A percentile compares a stretch with the other conserved stretches of the same genome.
Conservation (phyloP, 2,888 invertebrate genomes). For the Synanthedon tipuliformis region DNA sequence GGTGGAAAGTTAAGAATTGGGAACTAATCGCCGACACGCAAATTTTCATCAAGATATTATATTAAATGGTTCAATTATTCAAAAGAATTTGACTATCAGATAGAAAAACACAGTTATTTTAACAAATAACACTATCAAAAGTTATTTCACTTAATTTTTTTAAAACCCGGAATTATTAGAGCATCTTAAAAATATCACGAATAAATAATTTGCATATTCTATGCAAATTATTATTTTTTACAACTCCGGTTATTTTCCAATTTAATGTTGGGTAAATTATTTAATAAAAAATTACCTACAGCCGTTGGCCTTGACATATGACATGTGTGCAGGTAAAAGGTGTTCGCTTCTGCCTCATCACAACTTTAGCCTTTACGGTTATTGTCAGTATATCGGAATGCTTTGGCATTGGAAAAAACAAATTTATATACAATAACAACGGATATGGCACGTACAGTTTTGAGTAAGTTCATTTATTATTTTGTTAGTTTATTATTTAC, state of each 20-base stretch:
- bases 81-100: no score
- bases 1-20: no score
- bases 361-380: slow-evolving; percentile 18
- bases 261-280: background rate
- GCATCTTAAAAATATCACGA: background rate
- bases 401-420: slow-evolving; percentile 30
- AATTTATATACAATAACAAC: slow-evolving; percentile 45
- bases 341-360: slow-evolving; percentile 17
- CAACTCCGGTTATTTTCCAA: background rate
- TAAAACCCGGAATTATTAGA: background rate
- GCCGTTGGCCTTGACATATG: slow-evolving; percentile 42
- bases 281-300: slow-evolving; percentile 3
- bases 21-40: no score
- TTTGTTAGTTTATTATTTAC: no score
- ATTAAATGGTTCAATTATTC: no score
- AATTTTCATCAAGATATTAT: no score
- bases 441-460: slow-evolving; percentile 55
- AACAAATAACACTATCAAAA: no score
- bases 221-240: background rate
- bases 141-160: background rate
- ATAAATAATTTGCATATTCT: background rate
- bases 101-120: no score
- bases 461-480: slow-evolving; percentile 37
- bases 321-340: slow-evolving; percentile 41
- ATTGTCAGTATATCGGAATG: slow-evolving; percentile 19